Conservation (phyloP, 2,797 vertebrate genomes). For the Mus minutoides region DNA sequence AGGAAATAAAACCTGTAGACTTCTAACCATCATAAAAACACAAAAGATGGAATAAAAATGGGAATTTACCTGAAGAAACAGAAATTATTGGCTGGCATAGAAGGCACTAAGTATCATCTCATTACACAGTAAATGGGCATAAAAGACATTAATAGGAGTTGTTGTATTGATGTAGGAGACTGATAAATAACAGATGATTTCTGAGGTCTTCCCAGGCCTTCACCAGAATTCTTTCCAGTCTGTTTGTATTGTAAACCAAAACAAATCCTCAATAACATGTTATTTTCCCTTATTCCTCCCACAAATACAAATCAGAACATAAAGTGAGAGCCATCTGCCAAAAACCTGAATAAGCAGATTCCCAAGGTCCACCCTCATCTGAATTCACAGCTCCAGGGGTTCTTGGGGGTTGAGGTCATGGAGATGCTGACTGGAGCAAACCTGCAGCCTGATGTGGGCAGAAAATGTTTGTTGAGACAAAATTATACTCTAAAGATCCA, state of each 20-base stretch:
- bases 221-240: neutral
- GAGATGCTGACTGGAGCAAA: conserved; percentile 64
- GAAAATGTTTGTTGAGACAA: conserved; percentile 48
- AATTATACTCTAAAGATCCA: neutral
- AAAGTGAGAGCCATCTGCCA: conserved; percentile 56
- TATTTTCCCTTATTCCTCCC: neutral
- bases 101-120: neutral
- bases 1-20: neutral
- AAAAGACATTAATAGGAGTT: neutral
- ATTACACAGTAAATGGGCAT: neutral
- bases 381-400: conserved; percentile 31
- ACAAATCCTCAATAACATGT: neutral
- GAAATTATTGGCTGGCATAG: neutral
- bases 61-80: neutral
- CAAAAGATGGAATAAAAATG: neutral
- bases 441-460: conserved; percentile 16
- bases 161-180: neutral
- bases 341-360: conserved; percentile 68
- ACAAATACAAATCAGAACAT: conserved; percentile 56
- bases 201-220: neutral
- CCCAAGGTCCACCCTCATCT: conserved; percentile 46
- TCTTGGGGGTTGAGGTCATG: conserved; percentile 46
- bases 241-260: conserved; percentile 21
- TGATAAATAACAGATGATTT: neutral
- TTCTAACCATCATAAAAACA: neutral